Base-by-base conservation (phyloP, 1,140 invertebrate genomes). In the Pogonognathellus flavescens region DNA sequence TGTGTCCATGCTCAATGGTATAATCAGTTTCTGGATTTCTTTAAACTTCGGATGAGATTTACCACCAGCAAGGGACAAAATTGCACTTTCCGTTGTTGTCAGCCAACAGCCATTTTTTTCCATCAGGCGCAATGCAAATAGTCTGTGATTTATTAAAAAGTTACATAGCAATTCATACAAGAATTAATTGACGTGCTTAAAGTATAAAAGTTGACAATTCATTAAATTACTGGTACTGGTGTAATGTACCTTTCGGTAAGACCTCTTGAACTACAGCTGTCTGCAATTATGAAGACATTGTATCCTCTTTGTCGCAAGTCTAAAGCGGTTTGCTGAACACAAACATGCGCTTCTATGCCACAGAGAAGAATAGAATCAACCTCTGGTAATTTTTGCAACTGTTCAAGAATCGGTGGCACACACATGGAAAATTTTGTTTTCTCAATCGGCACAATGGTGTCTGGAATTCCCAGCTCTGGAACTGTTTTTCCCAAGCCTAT, bases 271-370 rank as follows among this genome's bases (percentile, higher is more conserved):
- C 93, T 93, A 84, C 92, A 92, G 1, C 92, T 93, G 90, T 94
- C 94, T 4, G 93, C 93, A 80, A 94, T 90, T 50, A 95, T 90
- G 90, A 94, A 93, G 7, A 94, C 94, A 89, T 93, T 90, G 88
- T 91, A 92, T 8, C 92, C 87, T 20, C 55, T 31, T 13, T 93
- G 92, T 10, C 93, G 84, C 6, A 94, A 89, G 89, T 93, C 92
- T 16, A 94, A 88, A 2, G 92, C 91, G 52, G 93, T 94, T 86
- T 93, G 92, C 87, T 93, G 92, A 7, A 94, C 91, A 90, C 94
- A 94, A 7, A 93, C 94, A 89, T 94, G 94, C 8, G 93, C 91
- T 89, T 94, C 94, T 87, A 94, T 95, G 8, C 94, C 94, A 91
- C 93, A 94, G 0, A 94, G 87, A 52, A 94, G 89, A 52, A 94